Evolutionary conservation across 2,797 vertebrate genomes (phyloP).

Genomic region (Atherinosoma microstoma): DNA sequence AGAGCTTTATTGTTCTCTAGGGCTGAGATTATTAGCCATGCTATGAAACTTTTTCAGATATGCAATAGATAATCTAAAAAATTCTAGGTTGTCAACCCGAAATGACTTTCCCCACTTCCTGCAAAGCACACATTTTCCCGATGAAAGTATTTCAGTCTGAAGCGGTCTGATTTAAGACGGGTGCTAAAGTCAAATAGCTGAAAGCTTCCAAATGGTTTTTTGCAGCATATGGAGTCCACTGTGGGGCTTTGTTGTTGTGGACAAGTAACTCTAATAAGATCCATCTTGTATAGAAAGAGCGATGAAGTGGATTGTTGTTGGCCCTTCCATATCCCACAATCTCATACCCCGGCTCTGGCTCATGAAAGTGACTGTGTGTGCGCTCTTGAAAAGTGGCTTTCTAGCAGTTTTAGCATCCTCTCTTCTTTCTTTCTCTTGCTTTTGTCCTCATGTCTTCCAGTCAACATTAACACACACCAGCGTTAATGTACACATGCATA

Average conservation of each 20-base stretch:
- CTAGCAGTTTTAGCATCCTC: conserved; percentile 32
- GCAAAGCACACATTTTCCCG: conserved; percentile 17
- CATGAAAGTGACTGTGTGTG: conserved; percentile 26
- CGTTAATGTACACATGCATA: conserved; percentile 32
- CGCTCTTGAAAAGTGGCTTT: conserved; percentile 35
- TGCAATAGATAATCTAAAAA: conserved; percentile 32
- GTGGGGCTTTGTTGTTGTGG: conserved; percentile 52
- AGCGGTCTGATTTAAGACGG: conserved; percentile 41
- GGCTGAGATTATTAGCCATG: conserved; percentile 2
- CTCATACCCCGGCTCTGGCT: conserved; percentile 45
- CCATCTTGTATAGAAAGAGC: conserved; percentile 57
- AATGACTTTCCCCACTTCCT: conserved; percentile 26
- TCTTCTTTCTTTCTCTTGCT: conserved; percentile 8
- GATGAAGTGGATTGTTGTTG: conserved; percentile 59
- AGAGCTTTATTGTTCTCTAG: conserved; percentile 14
- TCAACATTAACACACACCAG: conserved; percentile 57
- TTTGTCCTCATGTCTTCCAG: conserved; percentile 58
- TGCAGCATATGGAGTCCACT: conserved; percentile 20
- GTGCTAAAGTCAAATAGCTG: conserved; percentile 23
- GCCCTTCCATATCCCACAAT: conserved; percentile 52
- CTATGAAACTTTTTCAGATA: conserved; percentile 31
- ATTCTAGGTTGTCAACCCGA: conserved; percentile 29
- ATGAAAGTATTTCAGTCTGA: conserved; percentile 43
- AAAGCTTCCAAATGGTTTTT: conserved; percentile 29
- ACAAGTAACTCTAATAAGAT: conserved; percentile 64